Conservation (phyloP, 2,888 invertebrate genomes). For the Boloria selene region DNA sequence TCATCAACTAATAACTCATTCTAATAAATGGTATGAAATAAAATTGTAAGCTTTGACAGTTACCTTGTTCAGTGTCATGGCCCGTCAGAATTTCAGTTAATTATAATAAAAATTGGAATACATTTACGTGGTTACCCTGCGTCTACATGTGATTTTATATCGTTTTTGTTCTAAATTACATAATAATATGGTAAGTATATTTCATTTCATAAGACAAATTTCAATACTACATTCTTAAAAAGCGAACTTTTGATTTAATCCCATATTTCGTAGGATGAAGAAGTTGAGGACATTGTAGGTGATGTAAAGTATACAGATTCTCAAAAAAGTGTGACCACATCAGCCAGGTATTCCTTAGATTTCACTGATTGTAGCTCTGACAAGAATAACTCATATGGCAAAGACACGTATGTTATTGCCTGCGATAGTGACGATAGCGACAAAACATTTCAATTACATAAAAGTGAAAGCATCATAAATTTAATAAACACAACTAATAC, state of each 20-base stretch:
- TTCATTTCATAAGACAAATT: not conserved
- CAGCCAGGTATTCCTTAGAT: constrained; percentile 65
- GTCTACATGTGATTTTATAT: constrained; percentile 53
- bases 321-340: constrained; percentile 71
- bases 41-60: constrained; percentile 45
- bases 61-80: constrained; percentile 65
- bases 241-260: not conserved
- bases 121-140: constrained; percentile 54
- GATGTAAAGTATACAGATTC: constrained; percentile 67
- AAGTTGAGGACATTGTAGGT: constrained; percentile 67
- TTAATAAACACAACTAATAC: constrained; percentile 40
- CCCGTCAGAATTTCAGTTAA: constrained; percentile 72
- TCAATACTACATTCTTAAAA: not conserved
- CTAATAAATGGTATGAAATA: not conserved
- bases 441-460: constrained; percentile 48
- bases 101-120: constrained; percentile 66
- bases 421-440: constrained; percentile 66
- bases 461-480: constrained; percentile 48
- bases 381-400: constrained; percentile 66
- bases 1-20: not conserved
- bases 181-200: constrained; percentile 62
- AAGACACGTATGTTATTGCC: constrained; percentile 70
- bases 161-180: constrained; percentile 68
- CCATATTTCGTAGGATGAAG: constrained; percentile 58
- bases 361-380: constrained; percentile 71